Base-by-base conservation (phyloP, 2,888 invertebrate genomes). In the Drosophila leonis region DNA sequence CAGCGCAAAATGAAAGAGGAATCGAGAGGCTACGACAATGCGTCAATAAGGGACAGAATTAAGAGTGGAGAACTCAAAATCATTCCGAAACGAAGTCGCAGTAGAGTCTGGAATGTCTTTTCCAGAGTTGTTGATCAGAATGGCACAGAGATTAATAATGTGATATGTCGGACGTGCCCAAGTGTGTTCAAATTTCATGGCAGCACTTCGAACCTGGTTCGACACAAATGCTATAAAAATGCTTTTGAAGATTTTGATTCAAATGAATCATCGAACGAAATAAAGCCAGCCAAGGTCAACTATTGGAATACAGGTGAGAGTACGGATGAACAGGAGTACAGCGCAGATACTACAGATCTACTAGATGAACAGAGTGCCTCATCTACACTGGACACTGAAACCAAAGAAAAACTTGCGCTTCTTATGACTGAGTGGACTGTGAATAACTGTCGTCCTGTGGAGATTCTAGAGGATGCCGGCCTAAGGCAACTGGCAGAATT, bases 51-150 rank as follows among this genome's bases (percentile, higher is more conserved):
- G 31, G 35, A 46, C 1, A 39, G 29, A 55, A 55, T 63, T 13
- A 10, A 46, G 20, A 46, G 55, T 46, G 63, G 63, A 37, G 63
- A 63, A 20, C 39, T 63, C 12, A 55, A 55, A n/a, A n/a, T 46
- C 2, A 20, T 55, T 20, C 13, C 20, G 2, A 63, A 63, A 37
- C 35, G 55, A 37, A 63, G 31, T 31, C 63, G 55, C 2, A 63
- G 63, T 29, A 27, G 29, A 20, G 63, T 63, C 2, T 63, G 63
- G 63, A 55, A 55, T 39, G 13, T 63, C 12, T 63, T 63, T 13
- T 63, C 55, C 12, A 46, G 55, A 37, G 29, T 63, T 9, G 20
- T 55, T 15, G 55, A 63, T 48, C 35, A 55, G 18, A 27, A 55
- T 39, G 63, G 55, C 37, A 37, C 20, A 5, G 55, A 63, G 46